Conservation (phyloP, 2,797 vertebrate species). For the Ptychadena robeensis region DNA sequence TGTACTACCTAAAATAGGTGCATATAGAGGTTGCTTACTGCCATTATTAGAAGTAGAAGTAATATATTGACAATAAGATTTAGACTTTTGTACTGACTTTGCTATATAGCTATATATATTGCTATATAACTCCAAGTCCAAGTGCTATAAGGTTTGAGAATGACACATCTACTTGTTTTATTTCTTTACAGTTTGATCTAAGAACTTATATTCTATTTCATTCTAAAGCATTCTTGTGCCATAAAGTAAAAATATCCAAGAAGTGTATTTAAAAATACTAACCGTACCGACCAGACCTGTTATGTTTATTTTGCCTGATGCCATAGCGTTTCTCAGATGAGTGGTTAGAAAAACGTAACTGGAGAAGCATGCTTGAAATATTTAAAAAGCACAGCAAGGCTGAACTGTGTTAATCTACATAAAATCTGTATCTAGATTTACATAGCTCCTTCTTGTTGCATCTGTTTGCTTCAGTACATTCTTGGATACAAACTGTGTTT, state of each 20-base stretch:
- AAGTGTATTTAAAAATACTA: background rate
- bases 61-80: too few species aligned
- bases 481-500: constrained; percentile 16
- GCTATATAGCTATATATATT: too few species aligned
- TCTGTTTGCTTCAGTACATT: constrained; percentile 50
- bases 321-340: constrained; percentile 10
- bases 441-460: constrained; percentile 30
- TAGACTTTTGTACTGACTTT: too few species aligned
- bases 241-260: background rate
- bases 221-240: background rate
- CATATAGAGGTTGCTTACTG: too few species aligned
- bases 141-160: too few species aligned
- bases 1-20: too few species aligned
- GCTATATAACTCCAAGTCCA: too few species aligned
- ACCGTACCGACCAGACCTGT: constrained; percentile 18
- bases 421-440: constrained; percentile 44
- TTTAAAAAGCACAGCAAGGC: constrained; percentile 21
- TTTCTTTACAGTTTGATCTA: too few species aligned
- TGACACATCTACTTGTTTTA: too few species aligned
- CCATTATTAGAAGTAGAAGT: too few species aligned
- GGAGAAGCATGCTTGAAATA: constrained; percentile 11
- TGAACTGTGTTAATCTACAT: constrained; percentile 30
- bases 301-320: constrained; percentile 22
- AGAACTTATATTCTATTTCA: background rate
- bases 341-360: constrained; percentile 38